These are phyloP conservation scores for Mormyrus proboscirostris DNA, from an alignment of 2,797 vertebrate species.

Conservation along the genomic window DNA sequence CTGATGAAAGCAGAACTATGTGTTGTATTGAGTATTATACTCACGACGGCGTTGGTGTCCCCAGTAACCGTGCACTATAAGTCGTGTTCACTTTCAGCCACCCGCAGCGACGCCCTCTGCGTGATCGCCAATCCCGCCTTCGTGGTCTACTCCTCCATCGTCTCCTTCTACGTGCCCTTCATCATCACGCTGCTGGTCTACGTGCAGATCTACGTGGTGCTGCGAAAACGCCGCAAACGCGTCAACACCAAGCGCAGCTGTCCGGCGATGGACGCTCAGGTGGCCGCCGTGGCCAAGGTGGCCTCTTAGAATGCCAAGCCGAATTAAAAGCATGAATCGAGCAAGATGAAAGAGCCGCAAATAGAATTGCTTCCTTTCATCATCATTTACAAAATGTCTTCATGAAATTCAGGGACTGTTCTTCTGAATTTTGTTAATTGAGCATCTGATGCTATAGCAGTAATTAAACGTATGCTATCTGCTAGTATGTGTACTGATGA, in stretches of 20 bases:
- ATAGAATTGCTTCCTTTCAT: not conserved
- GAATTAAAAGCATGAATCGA: not conserved
- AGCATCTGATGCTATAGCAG: not conserved
- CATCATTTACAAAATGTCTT: not conserved
- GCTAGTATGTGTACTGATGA: not conserved
- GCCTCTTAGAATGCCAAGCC: not conserved
- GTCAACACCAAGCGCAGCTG: conserved; percentile 70
- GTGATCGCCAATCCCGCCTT: conserved; percentile 72
- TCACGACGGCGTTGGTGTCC: not conserved
- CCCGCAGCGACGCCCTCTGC: conserved; percentile 57
- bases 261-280: conserved; percentile 44
- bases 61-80: not conserved
- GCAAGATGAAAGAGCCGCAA: not conserved
- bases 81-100: conserved; percentile 46
- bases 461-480: not conserved
- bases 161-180: conserved; percentile 75
- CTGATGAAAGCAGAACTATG: not conserved
- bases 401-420: not conserved
- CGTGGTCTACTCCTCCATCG: conserved; percentile 73
- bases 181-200: conserved; percentile 75
- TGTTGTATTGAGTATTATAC: not conserved
- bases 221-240: conserved; percentile 63
- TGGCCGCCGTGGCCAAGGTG: conserved; percentile 60
- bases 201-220: conserved; percentile 72
- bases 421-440: not conserved